Percentiles rank a stretch among this genome's conserved stretches.
These are phyloP conservation scores for Steinernema feltiae DNA, from an alignment of 1,140 invertebrate species.

Conservation along the genomic window DNA sequence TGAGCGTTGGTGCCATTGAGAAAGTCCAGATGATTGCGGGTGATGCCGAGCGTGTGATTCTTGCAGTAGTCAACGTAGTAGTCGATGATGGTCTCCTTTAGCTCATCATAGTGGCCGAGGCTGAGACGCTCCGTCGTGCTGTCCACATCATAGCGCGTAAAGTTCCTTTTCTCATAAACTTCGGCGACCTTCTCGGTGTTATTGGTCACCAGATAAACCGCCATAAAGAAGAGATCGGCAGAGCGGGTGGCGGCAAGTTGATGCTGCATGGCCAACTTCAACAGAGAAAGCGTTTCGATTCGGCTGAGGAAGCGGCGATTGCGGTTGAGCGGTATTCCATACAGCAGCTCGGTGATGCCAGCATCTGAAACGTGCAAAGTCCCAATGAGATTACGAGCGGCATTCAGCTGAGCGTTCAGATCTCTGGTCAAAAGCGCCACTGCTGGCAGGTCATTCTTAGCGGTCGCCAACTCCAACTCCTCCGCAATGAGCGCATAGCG, in stretches of 20 bases:
- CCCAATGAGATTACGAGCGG: neutral
- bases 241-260: too few species aligned
- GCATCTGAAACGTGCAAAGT: too few species aligned
- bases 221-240: neutral
- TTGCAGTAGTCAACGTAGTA: neutral
- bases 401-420: neutral
- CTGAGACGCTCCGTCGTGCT: too few species aligned
- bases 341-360: too few species aligned
- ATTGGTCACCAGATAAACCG: neutral
- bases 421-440: neutral
- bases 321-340: too few species aligned
- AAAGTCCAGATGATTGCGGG: neutral
- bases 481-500: neutral
- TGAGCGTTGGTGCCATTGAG: neutral
- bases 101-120: too few species aligned
- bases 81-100: neutral
- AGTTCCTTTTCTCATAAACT: neutral
- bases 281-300: neutral
- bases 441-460: neutral
- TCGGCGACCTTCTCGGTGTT: neutral
- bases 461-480: neutral
- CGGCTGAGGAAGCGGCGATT: too few species aligned
- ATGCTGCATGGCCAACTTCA: neutral
- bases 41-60: neutral
- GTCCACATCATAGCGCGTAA: neutral